Base-by-base conservation (phyloP, 1,140 invertebrate species). In the Nasonia longicornis region DNA sequence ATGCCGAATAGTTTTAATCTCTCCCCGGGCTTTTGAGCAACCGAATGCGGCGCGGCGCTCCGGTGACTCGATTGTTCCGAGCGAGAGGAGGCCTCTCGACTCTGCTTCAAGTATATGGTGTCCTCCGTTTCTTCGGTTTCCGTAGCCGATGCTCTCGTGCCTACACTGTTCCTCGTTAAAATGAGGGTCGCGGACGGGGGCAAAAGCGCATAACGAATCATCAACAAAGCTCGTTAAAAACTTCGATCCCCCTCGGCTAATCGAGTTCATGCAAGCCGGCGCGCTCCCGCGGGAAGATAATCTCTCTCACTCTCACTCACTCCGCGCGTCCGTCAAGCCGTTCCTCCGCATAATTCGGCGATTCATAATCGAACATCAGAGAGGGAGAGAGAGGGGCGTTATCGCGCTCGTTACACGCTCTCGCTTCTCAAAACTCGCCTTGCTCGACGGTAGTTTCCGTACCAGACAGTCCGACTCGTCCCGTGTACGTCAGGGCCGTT, bases 401-500 rank as follows among this genome's bases (percentile, higher is more conserved):
- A 73, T 73, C 71, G 71, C 38, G 38, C 71, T 73, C 71, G 42
- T 70, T 70, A 35, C 42, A 70, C 42, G 66, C 42, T 78, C 74
- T 16, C 48, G 35, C 16, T 38, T 31, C 45, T 67, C 22, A 22
- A 14, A 26, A 67, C 64, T 58, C 76, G 52, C 52, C 71, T 80
- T 80, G 35, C 80, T 77, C 29, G 22, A 29, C 52, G 31, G 52
- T 75, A 66, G 71, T 77, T 82, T 83, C 84, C 84, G 84, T 85
- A 86, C 85, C 84, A 86, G 85, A 86, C 85, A 84, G 85, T 86
- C 85, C 82, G 29, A 82, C 82, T 85, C 82, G 74, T 84, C 71
- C 82, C 63, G 66, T 75, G 75, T 73, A 73, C 72, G 77, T 73
- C 52, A 80, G 38, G 35, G 77, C 80, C 75, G 58, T 63, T 76